These are phyloP conservation scores for Scrobipalpa costella DNA, from an alignment of 2,888 invertebrate genomes.

Conservation along the genomic window DNA sequence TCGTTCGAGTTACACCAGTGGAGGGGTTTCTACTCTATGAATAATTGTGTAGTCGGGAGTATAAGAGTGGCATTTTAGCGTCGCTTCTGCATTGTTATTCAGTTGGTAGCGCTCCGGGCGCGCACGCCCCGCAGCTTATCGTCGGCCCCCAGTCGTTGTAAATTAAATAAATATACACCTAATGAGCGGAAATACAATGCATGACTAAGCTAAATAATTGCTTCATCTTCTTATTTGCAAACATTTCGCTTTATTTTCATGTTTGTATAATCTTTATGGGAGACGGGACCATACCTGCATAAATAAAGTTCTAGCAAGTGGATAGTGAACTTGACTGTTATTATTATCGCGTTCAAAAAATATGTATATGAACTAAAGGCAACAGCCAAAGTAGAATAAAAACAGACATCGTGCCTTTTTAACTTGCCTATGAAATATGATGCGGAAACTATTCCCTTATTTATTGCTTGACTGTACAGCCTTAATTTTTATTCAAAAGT, in stretches of 20 bases:
- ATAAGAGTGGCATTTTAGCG: conserved; percentile 65
- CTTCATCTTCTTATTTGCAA: conserved; percentile 62
- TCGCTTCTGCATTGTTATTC: conserved; percentile 75
- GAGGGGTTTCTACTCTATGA: conserved; percentile 45
- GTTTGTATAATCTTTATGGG: conserved; percentile 22
- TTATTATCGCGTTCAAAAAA: too few species aligned
- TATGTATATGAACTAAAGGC: background rate
- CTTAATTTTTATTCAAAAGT: conserved; percentile 57
- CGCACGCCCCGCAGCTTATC: conserved; percentile 78
- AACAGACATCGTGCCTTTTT: background rate
- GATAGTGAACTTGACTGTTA: too few species aligned
- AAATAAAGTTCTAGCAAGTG: background rate
- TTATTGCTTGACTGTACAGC: conserved; percentile 53
- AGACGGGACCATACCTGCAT: background rate
- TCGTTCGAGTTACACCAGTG: conserved; percentile 29
- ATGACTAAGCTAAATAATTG: conserved; percentile 76
- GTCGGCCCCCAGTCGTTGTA: conserved; percentile 75
- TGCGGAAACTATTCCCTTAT: conserved; percentile 56
- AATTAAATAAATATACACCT: conserved; percentile 81
- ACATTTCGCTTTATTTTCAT: conserved; percentile 39
- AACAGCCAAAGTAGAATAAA: background rate
- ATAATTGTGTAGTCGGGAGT: conserved; percentile 42
- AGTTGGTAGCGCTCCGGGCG: conserved; percentile 66
- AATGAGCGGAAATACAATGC: conserved; percentile 80
- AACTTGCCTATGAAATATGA: conserved; percentile 41